A percentile compares a stretch with the other conserved stretches of the same genome.
Evolutionary conservation across 2,888 invertebrate species (phyloP).

Genomic region (Shargacucullia verbasci): DNA sequence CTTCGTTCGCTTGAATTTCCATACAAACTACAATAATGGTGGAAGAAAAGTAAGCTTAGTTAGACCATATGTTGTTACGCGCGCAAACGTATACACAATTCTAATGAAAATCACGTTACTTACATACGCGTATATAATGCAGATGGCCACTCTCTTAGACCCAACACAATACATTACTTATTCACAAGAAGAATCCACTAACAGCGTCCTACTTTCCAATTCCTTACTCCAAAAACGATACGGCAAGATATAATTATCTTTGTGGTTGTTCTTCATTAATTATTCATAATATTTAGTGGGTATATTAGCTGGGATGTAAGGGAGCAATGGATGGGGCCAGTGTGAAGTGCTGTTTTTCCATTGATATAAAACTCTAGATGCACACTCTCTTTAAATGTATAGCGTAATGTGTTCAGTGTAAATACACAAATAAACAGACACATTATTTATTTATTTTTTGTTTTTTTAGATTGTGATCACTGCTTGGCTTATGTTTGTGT

Average conservation of each 20-base stretch:
- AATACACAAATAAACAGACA: too few species aligned
- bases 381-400: too few species aligned
- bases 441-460: too few species aligned
- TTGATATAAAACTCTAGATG: too few species aligned
- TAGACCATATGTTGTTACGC: too few species aligned
- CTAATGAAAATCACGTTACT: constrained; percentile 40
- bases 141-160: constrained; percentile 33
- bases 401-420: too few species aligned
- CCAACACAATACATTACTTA: constrained; percentile 55
- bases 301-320: constrained; percentile 64
- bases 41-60: too few species aligned
- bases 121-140: constrained; percentile 35
- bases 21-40: too few species aligned
- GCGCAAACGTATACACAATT: constrained; percentile 5
- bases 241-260: constrained; percentile 63
- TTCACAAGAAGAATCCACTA: constrained; percentile 52
- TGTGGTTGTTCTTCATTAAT: constrained; percentile 65
- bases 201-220: constrained; percentile 51
- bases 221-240: constrained; percentile 56
- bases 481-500: too few species aligned
- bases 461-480: too few species aligned
- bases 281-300: constrained; percentile 76
- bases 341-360: constrained; percentile 12
- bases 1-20: too few species aligned
- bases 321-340: constrained; percentile 65